These are phyloP conservation scores for Microplitis deprimator DNA, from an alignment of 2,888 invertebrate genomes.

Conservation along the genomic window DNA sequence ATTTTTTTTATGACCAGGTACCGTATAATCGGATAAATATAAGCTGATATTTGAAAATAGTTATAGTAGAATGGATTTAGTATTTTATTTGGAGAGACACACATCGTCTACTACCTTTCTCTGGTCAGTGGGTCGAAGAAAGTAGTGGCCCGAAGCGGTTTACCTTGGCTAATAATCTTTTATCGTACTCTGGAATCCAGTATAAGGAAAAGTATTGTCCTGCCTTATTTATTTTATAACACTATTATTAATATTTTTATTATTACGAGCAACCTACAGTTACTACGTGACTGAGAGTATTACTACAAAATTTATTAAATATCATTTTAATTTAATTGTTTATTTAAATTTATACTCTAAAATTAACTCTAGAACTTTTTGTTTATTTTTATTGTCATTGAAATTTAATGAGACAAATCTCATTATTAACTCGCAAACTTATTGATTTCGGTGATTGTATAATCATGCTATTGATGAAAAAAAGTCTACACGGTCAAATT, in stretches of 20 bases:
- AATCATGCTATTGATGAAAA: too few species aligned
- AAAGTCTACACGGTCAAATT: too few species aligned
- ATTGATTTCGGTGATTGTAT: too few species aligned
- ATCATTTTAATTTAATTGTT: too few species aligned
- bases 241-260: not conserved
- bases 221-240: not conserved
- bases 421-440: too few species aligned
- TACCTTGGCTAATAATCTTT: slow-evolving; percentile 60
- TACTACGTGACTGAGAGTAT: too few species aligned
- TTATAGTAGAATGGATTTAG: slow-evolving; percentile 6
- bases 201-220: slow-evolving; percentile 42
- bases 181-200: slow-evolving; percentile 29
- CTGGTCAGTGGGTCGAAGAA: slow-evolving; percentile 69
- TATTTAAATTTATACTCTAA: too few species aligned
- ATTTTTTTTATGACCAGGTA: not conserved
- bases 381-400: too few species aligned
- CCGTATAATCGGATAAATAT: not conserved
- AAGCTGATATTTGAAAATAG: slow-evolving; percentile 13
- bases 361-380: too few species aligned
- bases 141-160: slow-evolving; percentile 67
- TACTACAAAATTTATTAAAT: too few species aligned
- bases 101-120: slow-evolving; percentile 60
- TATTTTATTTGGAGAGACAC: slow-evolving; percentile 25
- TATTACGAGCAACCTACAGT: not conserved
- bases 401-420: too few species aligned